A percentile compares a stretch with the other conserved stretches of the same genome.
phyloP scores from a whole-genome alignment of 2,113 vertebrate species.

The Guaruba guarouba region DNA sequence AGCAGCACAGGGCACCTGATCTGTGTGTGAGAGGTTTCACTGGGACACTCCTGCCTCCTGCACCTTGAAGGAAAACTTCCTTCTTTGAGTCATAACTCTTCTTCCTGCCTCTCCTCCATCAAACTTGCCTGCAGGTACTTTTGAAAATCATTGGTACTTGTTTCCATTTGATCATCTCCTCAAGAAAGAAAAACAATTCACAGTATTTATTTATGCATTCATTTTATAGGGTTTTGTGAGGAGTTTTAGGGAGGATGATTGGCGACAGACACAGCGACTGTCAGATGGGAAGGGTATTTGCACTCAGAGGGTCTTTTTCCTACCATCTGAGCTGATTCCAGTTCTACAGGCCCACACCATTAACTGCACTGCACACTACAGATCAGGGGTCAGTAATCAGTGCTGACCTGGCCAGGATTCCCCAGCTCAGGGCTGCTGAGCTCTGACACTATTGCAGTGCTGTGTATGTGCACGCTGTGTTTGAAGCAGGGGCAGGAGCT shows the following conservation, averaged over 20 bases:
- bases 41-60: background rate
- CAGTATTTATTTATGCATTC: background rate
- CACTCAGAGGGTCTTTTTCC: background rate
- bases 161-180: background rate
- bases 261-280: background rate
- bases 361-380: background rate
- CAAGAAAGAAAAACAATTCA: background rate
- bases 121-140: background rate
- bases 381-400: background rate
- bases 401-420: background rate
- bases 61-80: background rate
- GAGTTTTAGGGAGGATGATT: background rate
- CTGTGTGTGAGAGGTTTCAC: background rate
- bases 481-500: background rate
- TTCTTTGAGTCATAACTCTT: background rate
- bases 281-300: background rate
- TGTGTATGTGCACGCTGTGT: accelerated
- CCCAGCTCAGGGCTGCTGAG: background rate
- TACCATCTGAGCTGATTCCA: background rate
- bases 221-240: background rate
- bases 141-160: background rate
- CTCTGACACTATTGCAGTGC: background rate
- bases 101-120: background rate
- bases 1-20: background rate
- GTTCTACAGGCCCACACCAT: background rate